phyloP scores from a whole-genome alignment of 2,113 vertebrate genomes.

The Eclectus roratus region DNA sequence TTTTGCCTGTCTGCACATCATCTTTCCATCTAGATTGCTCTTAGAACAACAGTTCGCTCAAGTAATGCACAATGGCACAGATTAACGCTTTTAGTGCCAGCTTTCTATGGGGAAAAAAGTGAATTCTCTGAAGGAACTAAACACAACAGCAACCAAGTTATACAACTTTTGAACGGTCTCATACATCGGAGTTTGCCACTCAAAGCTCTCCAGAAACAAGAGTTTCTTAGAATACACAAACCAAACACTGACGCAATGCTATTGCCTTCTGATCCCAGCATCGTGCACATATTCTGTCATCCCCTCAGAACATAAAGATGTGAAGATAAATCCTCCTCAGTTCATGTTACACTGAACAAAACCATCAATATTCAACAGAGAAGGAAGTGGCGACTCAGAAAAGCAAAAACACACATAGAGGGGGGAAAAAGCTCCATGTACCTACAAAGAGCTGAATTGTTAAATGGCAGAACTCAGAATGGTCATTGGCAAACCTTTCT shows the following conservation, averaged over 20 bases:
- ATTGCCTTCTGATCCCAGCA: not conserved
- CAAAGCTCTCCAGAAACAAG: not conserved
- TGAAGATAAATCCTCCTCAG: not conserved
- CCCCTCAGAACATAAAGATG: not conserved
- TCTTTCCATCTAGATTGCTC: not conserved
- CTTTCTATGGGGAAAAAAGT: not conserved
- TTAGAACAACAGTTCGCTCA: not conserved
- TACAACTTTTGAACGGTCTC: not conserved
- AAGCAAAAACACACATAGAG: not conserved
- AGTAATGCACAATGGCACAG: not conserved
- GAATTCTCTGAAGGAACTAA: not conserved
- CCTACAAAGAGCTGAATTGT: not conserved
- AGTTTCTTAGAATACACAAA: not conserved
- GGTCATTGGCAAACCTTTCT: not conserved
- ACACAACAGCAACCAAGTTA: not conserved
- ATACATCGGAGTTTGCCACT: not conserved
- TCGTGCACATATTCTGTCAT: not conserved
- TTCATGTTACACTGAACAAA: not conserved
- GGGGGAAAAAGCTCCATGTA: not conserved
- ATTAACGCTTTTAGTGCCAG: not conserved
- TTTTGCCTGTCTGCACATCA: not conserved
- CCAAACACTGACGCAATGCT: not conserved
- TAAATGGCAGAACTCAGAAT: not conserved
- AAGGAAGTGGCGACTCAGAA: not conserved
- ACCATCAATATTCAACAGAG: not conserved